phyloP scores from a whole-genome alignment of 1,140 invertebrate genomes.

The Drosophila tani region DNA sequence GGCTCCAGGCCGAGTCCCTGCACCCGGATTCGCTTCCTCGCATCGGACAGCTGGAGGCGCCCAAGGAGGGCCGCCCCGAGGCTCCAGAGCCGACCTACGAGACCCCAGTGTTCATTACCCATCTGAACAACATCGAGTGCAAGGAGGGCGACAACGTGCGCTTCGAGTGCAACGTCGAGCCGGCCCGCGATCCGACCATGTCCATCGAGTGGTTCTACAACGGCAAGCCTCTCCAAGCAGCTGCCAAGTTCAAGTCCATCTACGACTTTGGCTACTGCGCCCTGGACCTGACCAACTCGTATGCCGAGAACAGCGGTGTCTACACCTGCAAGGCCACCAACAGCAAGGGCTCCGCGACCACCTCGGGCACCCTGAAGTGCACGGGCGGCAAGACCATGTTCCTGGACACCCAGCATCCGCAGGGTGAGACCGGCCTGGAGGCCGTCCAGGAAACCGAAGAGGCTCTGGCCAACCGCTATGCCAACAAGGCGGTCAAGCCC shows the following conservation, averaged over 20 bases:
- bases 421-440: constrained; percentile 93
- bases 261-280: constrained; percentile 96
- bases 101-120: constrained; percentile 94
- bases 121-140: constrained; percentile 95
- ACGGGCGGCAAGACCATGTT: constrained; percentile 92
- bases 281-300: constrained; percentile 92
- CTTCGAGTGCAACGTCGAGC: constrained; percentile 98
- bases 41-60: constrained; percentile 94
- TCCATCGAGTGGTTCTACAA: constrained; percentile 97
- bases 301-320: constrained; percentile 95
- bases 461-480: constrained; percentile 89
- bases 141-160: constrained; percentile 96
- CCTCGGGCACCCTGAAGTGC: constrained; percentile 93
- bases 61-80: constrained; percentile 87
- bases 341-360: constrained; percentile 94
- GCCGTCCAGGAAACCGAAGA: constrained; percentile 94
- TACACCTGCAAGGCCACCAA: constrained; percentile 97
- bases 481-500: constrained; percentile 88
- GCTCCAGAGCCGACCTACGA: constrained; percentile 92
- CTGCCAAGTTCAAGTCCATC: constrained; percentile 92
- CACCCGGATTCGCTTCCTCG: constrained; percentile 95
- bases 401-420: constrained; percentile 95
- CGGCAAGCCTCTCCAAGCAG: constrained; percentile 91
- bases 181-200: constrained; percentile 97
- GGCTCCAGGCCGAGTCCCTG: constrained; percentile 94